Evolutionary conservation across 2,797 vertebrate genomes (phyloP).

Genomic region (Allobates femoralis): DNA sequence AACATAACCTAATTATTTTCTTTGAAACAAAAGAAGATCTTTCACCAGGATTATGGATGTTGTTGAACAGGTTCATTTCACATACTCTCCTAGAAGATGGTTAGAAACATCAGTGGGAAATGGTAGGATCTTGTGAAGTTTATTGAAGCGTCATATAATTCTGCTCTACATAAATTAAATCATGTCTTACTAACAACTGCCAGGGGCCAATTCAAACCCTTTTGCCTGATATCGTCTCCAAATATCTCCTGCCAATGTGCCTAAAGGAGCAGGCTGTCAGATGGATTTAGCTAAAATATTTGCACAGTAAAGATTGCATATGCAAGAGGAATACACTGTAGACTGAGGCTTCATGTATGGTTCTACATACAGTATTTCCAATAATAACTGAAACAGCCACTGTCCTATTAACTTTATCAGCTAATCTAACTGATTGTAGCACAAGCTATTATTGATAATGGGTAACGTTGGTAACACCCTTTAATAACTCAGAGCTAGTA

Average conservation of each 20-base stretch:
- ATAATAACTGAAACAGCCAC: neutral
- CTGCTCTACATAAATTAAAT: slow-evolving; percentile 24
- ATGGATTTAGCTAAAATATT: slow-evolving; percentile 18
- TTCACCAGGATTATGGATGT: neutral
- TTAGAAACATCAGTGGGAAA: neutral
- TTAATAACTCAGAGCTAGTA: slow-evolving; percentile 25
- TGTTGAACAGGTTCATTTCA: neutral
- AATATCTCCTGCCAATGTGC: slow-evolving; percentile 32
- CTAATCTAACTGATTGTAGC: neutral
- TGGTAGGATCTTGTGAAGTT: neutral
- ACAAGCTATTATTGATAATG: neutral
- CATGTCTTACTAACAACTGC: slow-evolving; percentile 38
- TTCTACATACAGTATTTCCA: neutral
- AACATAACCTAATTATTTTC: no score
- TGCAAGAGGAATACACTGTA: slow-evolving; percentile 3
- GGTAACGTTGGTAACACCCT: slow-evolving; percentile 6
- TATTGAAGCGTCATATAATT: slow-evolving; percentile 4
- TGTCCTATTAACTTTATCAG: neutral
- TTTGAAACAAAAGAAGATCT: neutral
- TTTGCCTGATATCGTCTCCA: neutral
- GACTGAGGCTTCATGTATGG: slow-evolving; percentile 7
- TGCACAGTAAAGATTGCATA: neutral
- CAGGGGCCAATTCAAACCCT: slow-evolving; percentile 12
- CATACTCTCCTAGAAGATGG: neutral
- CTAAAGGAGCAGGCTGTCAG: neutral